Evolutionary conservation across 2,888 invertebrate species (phyloP), one percentile per base, ranked within the genome.

Genomic region (Yponomeuta plumbellus): DNA sequence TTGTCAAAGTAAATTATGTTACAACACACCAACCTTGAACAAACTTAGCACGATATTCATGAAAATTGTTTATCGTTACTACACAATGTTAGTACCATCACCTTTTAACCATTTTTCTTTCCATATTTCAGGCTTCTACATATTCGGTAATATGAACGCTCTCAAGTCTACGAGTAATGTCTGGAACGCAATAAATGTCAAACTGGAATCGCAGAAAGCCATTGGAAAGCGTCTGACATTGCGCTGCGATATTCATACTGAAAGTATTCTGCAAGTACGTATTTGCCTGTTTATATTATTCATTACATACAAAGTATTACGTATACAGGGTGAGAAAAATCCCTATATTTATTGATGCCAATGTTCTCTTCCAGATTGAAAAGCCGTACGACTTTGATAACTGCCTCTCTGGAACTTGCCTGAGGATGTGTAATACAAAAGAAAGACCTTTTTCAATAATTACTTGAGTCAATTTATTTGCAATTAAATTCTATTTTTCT

Each of bases 81-180:
- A n/a, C n/a, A n/a, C n/a, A 34, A 5, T 2, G 3, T 34, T 34
- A 34, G 8, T 34, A 34, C 34, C 34, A 34, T 6, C 34, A 26
- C 26, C 3, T 34, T 8, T 34, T 34, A 34, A 34, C 34, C 6
- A 34, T 10, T 34, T 5, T 34, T 6, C 8, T 34, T 34, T 34
- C 34, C 34, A 8, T 1, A 34, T 68, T 71, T 11, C 77, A 91
- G 94, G 94, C 11, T 91, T 97, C 63, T 96, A 94, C 78, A 93
- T 96, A 6, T 93, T 95, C 72, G 97, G 96, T 2, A 96, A 96
- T 74, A 94, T 95, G 92, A 76, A 85, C 0, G 82, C 92, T 11
- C 77, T 95, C 0, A 83, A 89, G 69, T 75, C 85, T 0, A 88
- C 92, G 1, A 93, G 92, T 71, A 64, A 72, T 6, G 83, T 92